phyloP scores from a whole-genome alignment of 1,140 invertebrate species.

The Tetramorium simillimum region DNA sequence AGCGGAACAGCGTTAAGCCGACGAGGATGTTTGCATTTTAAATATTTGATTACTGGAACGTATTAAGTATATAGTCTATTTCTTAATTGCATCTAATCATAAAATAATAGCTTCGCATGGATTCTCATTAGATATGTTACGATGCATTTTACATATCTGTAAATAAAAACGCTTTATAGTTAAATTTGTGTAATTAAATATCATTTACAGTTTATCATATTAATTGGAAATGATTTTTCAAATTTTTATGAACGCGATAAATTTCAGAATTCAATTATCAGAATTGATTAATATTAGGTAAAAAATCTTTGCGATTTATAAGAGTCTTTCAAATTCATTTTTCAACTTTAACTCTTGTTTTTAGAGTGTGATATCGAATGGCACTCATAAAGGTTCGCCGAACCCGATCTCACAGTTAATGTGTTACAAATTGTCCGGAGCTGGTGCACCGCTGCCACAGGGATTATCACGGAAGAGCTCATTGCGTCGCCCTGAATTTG shows the following conservation, averaged over 20 bases:
- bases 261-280: background rate
- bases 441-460: conserved; percentile 6
- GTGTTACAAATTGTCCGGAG: conserved; percentile 30
- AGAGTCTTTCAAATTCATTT: background rate
- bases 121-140: background rate
- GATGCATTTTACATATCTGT: background rate
- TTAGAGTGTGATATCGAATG: background rate
- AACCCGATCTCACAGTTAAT: background rate
- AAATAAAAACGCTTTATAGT: background rate
- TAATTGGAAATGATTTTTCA: background rate
- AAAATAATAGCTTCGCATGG: background rate
- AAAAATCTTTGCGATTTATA: background rate
- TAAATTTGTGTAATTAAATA: background rate
- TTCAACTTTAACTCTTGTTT: background rate
- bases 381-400: background rate
- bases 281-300: background rate
- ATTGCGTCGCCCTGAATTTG: conserved; percentile 39
- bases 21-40: conserved; percentile 16
- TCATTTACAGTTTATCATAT: background rate
- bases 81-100: background rate
- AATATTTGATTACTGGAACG: conserved; percentile 31
- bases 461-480: conserved; percentile 44
- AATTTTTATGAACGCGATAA: background rate
- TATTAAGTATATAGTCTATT: background rate
- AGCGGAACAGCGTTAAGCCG: background rate